Evolutionary conservation across 2,113 vertebrate genomes (phyloP), one percentile per base, ranked within the genome.

Genomic region (Aptenodytes forsteri): DNA sequence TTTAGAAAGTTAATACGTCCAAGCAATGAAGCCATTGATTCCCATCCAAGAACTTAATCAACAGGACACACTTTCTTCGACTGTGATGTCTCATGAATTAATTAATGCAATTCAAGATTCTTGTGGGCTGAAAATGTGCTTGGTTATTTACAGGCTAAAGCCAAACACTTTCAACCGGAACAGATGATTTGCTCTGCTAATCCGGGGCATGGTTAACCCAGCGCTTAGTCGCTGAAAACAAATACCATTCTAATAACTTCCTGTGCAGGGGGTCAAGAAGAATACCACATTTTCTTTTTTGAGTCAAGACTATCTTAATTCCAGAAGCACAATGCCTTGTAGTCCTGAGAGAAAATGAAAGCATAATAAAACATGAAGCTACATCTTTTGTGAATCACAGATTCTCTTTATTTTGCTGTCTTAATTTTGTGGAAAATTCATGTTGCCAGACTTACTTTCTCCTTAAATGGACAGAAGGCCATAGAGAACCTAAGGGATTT

Each of bases 41-140:
- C 94, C 42, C 18, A 88, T 93, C 82, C 80, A 97, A 93, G 83
- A 83, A 96, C 72, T 59, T 91, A 84, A 92, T 94, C 83, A 90
- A 81, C 64, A 67, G 50, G 44, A 67, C 50, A 56, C 7, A 5
- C 54, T 93, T 79, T 92, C 65, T 89, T 96, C 65, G 44, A 59
- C 87, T 72, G 38, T 44, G 25, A 30, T 50, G 44, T 89, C 77
- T 93, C 55, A 69, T 62, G 34, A 89, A 96, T 93, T 94, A 95
- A 95, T 96, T 94, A 91, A 91, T 42, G 76, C 77, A 71, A 69
- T 69, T 94, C 42, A 83, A 88, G 86, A 65, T 59, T 64, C n/a
- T 94, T 55, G 19, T 32, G 36, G 86, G 66, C 73, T 72, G 77
- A 61, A 93, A 93, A 65, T 29, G 32, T 83, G 12, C 21, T 70